Conservation (phyloP, 92 coral and sea anemone genomes). For the Pocillopora meandrina region DNA sequence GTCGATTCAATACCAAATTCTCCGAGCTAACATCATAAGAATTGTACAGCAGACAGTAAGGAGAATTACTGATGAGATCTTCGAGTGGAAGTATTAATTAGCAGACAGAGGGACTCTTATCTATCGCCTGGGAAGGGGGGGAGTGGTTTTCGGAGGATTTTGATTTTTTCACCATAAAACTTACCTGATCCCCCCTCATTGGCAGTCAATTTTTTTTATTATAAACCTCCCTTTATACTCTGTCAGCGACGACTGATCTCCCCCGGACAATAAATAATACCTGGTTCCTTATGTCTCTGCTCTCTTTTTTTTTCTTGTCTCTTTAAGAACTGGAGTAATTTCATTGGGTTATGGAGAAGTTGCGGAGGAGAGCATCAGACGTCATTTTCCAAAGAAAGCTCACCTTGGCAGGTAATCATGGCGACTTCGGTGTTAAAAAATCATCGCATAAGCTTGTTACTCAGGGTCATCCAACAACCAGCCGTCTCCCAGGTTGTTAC, state of each 20-base stretch:
- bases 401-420: slow-evolving; percentile 73
- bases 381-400: slow-evolving; percentile 70
- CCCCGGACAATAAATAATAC: neutral
- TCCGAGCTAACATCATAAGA: too few relatives aligned
- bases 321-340: slow-evolving; percentile 39
- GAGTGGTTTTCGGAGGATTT: neutral
- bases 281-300: neutral
- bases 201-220: neutral
- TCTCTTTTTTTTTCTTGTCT: neutral
- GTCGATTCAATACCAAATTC: too few relatives aligned
- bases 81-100: too few relatives aligned
- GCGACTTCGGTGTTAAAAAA: too few relatives aligned
- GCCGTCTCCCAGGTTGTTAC: too few relatives aligned
- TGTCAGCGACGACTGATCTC: neutral
- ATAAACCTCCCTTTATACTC: neutral
- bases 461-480: too few relatives aligned
- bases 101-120: too few relatives aligned
- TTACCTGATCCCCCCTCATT: neutral
- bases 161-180: too few relatives aligned
- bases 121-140: too few relatives aligned
- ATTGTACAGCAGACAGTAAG: too few relatives aligned
- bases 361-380: slow-evolving; percentile 81
- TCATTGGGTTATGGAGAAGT: slow-evolving; percentile 77
- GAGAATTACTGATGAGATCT: too few relatives aligned
- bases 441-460: too few relatives aligned